Percentiles rank a stretch among this genome's conserved stretches.
These are phyloP conservation scores for Acanthosepion lycidas DNA, from an alignment of 2,888 invertebrate species.

Conservation along the genomic window DNA sequence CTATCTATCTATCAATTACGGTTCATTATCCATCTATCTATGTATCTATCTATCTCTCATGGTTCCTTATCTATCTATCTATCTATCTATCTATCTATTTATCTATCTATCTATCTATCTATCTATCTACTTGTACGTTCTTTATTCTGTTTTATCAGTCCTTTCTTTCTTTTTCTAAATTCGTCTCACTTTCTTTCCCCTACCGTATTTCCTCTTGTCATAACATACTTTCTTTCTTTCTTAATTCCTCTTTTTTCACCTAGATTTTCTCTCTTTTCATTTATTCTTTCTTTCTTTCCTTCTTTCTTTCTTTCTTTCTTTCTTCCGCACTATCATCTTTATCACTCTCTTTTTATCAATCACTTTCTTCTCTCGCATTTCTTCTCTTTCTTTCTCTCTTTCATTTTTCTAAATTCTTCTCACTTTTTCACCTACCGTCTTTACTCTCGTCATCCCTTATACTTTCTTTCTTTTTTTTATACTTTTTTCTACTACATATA, in stretches of 20 bases:
- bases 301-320: neutral
- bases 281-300: neutral
- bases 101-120: too few relatives aligned
- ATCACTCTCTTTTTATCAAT: neutral
- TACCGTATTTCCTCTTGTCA: neutral
- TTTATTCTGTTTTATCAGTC: neutral
- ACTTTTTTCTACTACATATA: too few relatives aligned
- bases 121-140: neutral
- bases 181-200: too few relatives aligned
- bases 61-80: too few relatives aligned
- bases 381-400: neutral
- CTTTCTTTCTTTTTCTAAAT: neutral
- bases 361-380: neutral
- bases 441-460: neutral
- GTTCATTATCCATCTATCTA: too few relatives aligned
- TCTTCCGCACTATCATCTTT: rapidly evolving
- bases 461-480: too few relatives aligned
- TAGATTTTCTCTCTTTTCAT: neutral
- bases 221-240: neutral
- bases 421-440: neutral
- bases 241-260: neutral
- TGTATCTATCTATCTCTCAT: too few relatives aligned
- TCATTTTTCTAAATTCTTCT: too few relatives aligned
- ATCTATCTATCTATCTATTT: too few relatives aligned
- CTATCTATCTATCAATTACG: too few relatives aligned